Evolutionary conservation across 2,797 vertebrate species (phyloP), one percentile per base, ranked within the genome.

Genomic region (Podargus strigoides): DNA sequence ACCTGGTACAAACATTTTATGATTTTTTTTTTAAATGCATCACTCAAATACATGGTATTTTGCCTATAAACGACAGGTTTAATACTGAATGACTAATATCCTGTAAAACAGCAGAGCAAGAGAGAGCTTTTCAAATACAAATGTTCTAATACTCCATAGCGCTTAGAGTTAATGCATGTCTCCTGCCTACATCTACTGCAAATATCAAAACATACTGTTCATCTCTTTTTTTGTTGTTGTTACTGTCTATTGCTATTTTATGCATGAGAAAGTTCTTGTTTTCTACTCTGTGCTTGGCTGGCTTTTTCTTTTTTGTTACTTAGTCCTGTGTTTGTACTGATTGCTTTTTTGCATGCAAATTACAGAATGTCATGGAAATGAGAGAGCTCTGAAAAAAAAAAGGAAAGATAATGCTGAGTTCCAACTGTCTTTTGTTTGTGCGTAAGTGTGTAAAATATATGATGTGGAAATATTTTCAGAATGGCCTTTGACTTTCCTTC

Each of bases 281-380:
- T 98, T 96, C 68, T 94, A 88, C 93, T 97, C 77, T 97, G 96
- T 97, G 90, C 93, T 94, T 98, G 97, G 95, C 97, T 98, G 95
- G 96, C 94, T 96, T 95, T 96, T 97, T 96, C 89, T 93, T 96
- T 97, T 95, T 94, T 85, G 84, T 95, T 93, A 75, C 83, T 94
- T 94, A 96, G 96, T 97, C 92, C 92, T 96, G 95, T 97, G 96
- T 96, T 97, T 90, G 63, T 97, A 95, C 96, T 96, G 96, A 97
- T 95, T 97, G 95, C 96, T 97, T 97, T 96, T 96, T 96, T 96
- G 98, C 98, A 98, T 98, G 98, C 97, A 91, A 94, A 97, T 97
- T 97, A 90, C 95, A 95, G 96, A 97, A 97, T 97, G 94, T 96
- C 95, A 95, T 95, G 91, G 80, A 96, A 96, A 96, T 96, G 95